A percentile compares a stretch with the other conserved stretches of the same genome.
phyloP scores from a whole-genome alignment of 1,140 invertebrate genomes.

The Marisa cornuarietis region DNA sequence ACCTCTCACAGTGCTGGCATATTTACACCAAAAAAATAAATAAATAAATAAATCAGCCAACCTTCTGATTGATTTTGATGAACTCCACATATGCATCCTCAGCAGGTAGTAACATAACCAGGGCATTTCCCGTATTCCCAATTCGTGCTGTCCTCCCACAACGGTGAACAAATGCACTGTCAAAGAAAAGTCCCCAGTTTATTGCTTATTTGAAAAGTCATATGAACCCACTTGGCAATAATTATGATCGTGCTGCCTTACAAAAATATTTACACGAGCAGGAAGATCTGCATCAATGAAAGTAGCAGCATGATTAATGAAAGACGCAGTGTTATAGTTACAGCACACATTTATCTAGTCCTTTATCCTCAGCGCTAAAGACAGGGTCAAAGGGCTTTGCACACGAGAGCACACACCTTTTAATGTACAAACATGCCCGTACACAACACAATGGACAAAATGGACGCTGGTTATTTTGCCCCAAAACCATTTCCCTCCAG shows the following conservation, averaged over 20 bases:
- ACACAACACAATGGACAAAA: too few species aligned
- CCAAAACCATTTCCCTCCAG: too few species aligned
- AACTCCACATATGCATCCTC: constrained; percentile 94
- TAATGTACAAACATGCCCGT: too few species aligned
- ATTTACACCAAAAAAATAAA: too few species aligned
- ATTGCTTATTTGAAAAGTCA: background rate
- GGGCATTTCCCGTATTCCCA: constrained; percentile 85
- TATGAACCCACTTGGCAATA: background rate
- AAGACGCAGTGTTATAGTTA: too few species aligned
- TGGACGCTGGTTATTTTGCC: too few species aligned
- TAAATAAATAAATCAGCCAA: constrained; percentile 36
- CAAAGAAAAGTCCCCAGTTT: constrained; percentile 20
- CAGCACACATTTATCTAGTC: background rate
- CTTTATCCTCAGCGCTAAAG: background rate
- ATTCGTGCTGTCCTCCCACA: constrained; percentile 93
- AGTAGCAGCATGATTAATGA: too few species aligned
- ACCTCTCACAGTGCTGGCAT: too few species aligned
- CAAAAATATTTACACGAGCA: background rate
- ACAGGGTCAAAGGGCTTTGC: too few species aligned
- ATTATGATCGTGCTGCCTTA: too few species aligned
- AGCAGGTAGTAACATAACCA: constrained; percentile 84
- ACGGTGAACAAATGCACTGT: constrained; percentile 85
- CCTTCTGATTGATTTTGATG: constrained; percentile 91
- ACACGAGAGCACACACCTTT: too few species aligned
- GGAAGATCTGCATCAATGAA: background rate